A percentile compares a stretch with the other conserved stretches of the same genome.
These are phyloP conservation scores for Plutella xylostella DNA, from an alignment of 2,888 invertebrate species.

Conservation along the genomic window DNA sequence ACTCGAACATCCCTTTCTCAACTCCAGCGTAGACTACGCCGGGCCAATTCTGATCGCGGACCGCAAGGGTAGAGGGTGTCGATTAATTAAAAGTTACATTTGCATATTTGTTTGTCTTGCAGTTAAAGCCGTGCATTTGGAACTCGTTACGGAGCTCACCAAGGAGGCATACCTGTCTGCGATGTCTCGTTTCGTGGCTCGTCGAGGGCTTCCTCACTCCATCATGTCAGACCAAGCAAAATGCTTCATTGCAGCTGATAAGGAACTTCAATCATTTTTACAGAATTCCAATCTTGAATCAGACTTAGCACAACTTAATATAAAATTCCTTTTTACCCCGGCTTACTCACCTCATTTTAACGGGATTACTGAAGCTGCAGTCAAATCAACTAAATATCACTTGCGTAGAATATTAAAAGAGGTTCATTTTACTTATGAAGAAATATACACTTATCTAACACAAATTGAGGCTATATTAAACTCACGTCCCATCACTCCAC, in stretches of 20 bases:
- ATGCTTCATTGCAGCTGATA: constrained; percentile 4
- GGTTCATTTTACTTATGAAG: constrained; percentile 14
- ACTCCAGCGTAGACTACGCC: background rate
- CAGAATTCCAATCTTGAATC: background rate
- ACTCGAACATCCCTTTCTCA: constrained; percentile 1
- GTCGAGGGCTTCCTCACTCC: constrained; percentile 3
- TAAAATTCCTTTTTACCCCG: background rate
- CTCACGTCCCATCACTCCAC: no score
- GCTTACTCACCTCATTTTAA: constrained; percentile 1
- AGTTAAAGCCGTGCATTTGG: constrained; percentile 16
- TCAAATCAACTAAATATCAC: constrained; percentile 1
- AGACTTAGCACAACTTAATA: background rate
- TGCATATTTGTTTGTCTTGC: constrained; percentile 20
- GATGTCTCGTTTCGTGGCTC: constrained; percentile 12
- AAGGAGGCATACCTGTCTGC: constrained; percentile 15
- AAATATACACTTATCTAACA: constrained; percentile 11
- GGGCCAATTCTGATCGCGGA: constrained; percentile 11
- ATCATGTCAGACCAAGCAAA: constrained; percentile 8
- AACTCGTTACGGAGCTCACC: constrained; percentile 18
- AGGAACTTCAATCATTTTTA: background rate
- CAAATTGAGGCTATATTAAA: no score
- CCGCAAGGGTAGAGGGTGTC: constrained; percentile 17
- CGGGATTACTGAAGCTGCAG: constrained; percentile 3
- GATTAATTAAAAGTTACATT: constrained; percentile 18
- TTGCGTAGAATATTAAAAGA: constrained; percentile 1